A percentile compares a stretch with the other conserved stretches of the same genome.
These are phyloP conservation scores for Lamellibrachia satsuma DNA, from an alignment of 2,888 invertebrate genomes.

Conservation along the genomic window DNA sequence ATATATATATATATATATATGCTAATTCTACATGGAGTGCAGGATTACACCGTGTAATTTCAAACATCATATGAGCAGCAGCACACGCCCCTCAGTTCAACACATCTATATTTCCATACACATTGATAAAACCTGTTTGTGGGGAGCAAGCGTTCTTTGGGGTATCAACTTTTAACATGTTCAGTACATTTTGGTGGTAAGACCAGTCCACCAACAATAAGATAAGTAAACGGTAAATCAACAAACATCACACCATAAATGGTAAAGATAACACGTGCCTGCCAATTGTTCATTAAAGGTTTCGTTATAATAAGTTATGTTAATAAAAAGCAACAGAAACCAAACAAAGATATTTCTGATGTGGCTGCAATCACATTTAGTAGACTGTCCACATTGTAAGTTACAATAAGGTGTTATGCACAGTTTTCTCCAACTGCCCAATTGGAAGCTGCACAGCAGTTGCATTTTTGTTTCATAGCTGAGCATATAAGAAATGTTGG, in stretches of 20 bases:
- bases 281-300: not conserved
- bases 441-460: not conserved
- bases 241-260: not conserved
- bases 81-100: not conserved
- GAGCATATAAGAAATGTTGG: not conserved
- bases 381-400: not conserved
- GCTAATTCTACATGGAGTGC: not conserved
- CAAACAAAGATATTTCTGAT: not conserved
- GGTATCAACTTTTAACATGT: not conserved
- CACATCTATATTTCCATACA: not conserved
- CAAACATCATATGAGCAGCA: not conserved
- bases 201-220: not conserved
- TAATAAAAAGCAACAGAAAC: not conserved
- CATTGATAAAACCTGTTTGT: not conserved
- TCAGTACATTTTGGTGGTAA: not conserved
- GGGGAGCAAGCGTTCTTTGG: no score
- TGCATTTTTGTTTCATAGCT: not conserved
- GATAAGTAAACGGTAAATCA: not conserved
- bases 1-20: no score
- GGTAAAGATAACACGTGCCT: not conserved
- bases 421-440: no score
- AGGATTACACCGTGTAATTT: not conserved
- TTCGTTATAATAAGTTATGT: not conserved
- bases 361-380: not conserved
- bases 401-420: not conserved